Conservation (phyloP, 2,113 vertebrate species). For the Diadophis punctatus region DNA sequence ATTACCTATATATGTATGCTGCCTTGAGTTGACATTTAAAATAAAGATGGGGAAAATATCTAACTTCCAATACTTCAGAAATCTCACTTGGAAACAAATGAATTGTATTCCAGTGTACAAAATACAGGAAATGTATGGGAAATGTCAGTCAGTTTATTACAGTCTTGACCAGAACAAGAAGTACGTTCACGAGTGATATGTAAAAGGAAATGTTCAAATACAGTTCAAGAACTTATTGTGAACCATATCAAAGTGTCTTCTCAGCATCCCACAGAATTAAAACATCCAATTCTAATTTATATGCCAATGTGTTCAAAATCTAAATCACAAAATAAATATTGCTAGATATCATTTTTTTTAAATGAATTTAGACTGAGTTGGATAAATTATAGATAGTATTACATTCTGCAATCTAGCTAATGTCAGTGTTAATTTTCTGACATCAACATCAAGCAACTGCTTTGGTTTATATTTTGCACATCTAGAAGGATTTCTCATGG, state of each 20-base stretch:
- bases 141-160: background rate
- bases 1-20: background rate
- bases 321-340: background rate
- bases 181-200: background rate
- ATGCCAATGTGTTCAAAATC: background rate
- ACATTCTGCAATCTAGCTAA: background rate
- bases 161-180: background rate
- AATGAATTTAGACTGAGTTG: background rate
- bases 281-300: background rate
- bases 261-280: background rate
- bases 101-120: background rate
- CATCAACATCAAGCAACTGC: background rate
- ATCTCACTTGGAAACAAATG: background rate
- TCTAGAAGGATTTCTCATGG: background rate
- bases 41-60: background rate
- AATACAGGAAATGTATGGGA: background rate
- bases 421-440: background rate
- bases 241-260: background rate
- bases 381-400: background rate
- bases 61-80: background rate
- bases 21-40: background rate
- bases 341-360: background rate
- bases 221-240: background rate
- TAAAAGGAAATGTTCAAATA: background rate
- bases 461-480: background rate